These are phyloP conservation scores for Eupithecia insigniata DNA, from an alignment of 2,888 invertebrate genomes.

Conservation along the genomic window DNA sequence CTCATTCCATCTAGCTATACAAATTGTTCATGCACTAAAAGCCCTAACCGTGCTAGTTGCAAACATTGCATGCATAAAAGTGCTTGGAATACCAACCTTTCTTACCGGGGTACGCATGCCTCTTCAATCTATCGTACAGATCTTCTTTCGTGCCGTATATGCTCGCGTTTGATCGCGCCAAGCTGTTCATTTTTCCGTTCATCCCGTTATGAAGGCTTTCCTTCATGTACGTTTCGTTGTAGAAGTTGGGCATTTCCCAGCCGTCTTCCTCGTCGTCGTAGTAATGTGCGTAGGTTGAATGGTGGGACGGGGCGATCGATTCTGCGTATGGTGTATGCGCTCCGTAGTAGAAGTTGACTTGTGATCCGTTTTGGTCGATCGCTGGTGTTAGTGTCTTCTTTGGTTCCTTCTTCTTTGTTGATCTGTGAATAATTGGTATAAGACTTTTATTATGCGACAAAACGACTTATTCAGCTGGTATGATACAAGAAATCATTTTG, in stretches of 20 bases:
- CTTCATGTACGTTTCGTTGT: constrained; percentile 98
- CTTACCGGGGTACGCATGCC: constrained; percentile 96
- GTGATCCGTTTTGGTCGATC: constrained; percentile 95
- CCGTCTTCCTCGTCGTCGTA: constrained; percentile 98
- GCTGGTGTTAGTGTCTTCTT: constrained; percentile 95
- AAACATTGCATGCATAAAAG: constrained; percentile 69
- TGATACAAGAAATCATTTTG: not conserved
- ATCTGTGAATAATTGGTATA: constrained; percentile 74
- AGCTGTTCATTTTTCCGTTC: constrained; percentile 95
- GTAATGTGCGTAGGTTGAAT: constrained; percentile 97
- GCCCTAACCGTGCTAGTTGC: constrained; percentile 52
- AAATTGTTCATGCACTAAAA: constrained; percentile 31
- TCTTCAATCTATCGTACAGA: constrained; percentile 96
- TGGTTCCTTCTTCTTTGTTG: constrained; percentile 94
- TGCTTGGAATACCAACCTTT: constrained; percentile 90
- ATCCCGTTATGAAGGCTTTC: constrained; percentile 94
- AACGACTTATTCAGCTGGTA: not conserved
- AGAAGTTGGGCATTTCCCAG: constrained; percentile 99
- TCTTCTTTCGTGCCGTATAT: constrained; percentile 98
- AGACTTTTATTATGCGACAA: not conserved
- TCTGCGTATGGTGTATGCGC: constrained; percentile 97
- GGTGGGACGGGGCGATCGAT: constrained; percentile 97
- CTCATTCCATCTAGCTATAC: not conserved
- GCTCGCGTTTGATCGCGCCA: constrained; percentile 96
- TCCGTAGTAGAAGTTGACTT: constrained; percentile 98